Percentiles rank a stretch among this genome's conserved stretches.
These are phyloP conservation scores for Anthrax anthrax DNA, from an alignment of 2,888 invertebrate genomes.

Conservation along the genomic window DNA sequence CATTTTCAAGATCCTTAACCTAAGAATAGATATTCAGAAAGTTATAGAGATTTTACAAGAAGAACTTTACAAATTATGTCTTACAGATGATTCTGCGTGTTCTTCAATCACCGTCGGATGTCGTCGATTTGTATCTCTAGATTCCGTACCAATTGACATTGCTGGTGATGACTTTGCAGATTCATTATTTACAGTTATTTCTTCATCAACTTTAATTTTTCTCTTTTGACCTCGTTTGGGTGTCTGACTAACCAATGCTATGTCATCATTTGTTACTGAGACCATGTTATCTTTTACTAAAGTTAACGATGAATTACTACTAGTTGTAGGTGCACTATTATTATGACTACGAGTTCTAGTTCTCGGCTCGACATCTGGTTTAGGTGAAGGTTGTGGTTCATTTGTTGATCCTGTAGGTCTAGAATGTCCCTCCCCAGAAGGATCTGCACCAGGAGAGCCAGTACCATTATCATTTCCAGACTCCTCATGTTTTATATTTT, in stretches of 20 bases:
- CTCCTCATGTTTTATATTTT: slow-evolving; percentile 71
- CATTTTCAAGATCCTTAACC: slow-evolving; percentile 86
- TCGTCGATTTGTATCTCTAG: slow-evolving; percentile 32
- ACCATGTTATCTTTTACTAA: slow-evolving; percentile 20
- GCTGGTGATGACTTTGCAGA: slow-evolving; percentile 27
- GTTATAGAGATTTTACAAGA: background rate
- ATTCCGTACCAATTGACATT: slow-evolving; percentile 23
- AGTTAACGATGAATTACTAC: slow-evolving; percentile 8
- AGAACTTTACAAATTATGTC: background rate
- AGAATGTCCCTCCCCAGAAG: slow-evolving; percentile 35
- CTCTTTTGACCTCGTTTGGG: slow-evolving; percentile 43
- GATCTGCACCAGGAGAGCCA: slow-evolving; percentile 76
- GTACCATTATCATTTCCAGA: slow-evolving; percentile 61
- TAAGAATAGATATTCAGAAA: slow-evolving; percentile 37
- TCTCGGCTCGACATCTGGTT: slow-evolving; percentile 28
- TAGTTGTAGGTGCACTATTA: slow-evolving; percentile 16
- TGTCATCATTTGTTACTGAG: slow-evolving; percentile 25
- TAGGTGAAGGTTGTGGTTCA: slow-evolving; percentile 33
- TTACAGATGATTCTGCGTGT: slow-evolving; percentile 28
- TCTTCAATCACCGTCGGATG: slow-evolving; percentile 32
- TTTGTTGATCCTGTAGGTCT: slow-evolving; percentile 30
- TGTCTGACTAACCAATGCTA: slow-evolving; percentile 14
- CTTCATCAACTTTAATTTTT: slow-evolving; percentile 41
- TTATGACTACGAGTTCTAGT: slow-evolving; percentile 25
- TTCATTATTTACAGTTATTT: slow-evolving; percentile 32